phyloP scores from a whole-genome alignment of 2,888 invertebrate species.

The Epicampocera succincta region DNA sequence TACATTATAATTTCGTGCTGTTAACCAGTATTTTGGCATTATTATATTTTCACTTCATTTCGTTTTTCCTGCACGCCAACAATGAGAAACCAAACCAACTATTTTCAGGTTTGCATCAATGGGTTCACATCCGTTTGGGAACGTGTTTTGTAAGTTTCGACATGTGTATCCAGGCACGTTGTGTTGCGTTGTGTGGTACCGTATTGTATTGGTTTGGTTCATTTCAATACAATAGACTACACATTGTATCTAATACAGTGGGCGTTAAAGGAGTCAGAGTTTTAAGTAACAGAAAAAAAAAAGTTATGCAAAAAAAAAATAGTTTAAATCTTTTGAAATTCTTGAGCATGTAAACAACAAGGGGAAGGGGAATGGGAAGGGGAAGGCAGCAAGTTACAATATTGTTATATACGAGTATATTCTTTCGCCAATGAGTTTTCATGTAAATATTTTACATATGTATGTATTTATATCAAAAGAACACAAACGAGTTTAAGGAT shows the following conservation, averaged over 20 bases:
- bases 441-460: too few relatives aligned
- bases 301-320: conserved; percentile 38
- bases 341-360: conserved; percentile 42
- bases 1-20: conserved; percentile 20
- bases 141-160: conserved; percentile 47
- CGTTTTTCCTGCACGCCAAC: not conserved
- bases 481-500: conserved; percentile 5
- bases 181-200: too few relatives aligned
- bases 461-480: not conserved
- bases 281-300: conserved; percentile 19
- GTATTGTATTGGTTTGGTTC: not conserved
- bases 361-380: conserved; percentile 1
- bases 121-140: conserved; percentile 60
- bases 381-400: conserved; percentile 34
- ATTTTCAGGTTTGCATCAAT: conserved; percentile 50
- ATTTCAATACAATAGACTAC: not conserved
- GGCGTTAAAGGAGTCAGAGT: conserved; percentile 54
- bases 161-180: conserved; percentile 18
- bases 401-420: conserved; percentile 1
- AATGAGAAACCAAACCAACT: conserved; percentile 19
- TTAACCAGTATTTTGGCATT: conserved; percentile 4
- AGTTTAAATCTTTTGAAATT: not conserved
- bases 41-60: conserved; percentile 18
- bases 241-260: conserved; percentile 43
- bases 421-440: not conserved